Evolutionary conservation across 2,797 vertebrate genomes (phyloP), one percentile per base, ranked within the genome.

Genomic region (Characodon lateralis): DNA sequence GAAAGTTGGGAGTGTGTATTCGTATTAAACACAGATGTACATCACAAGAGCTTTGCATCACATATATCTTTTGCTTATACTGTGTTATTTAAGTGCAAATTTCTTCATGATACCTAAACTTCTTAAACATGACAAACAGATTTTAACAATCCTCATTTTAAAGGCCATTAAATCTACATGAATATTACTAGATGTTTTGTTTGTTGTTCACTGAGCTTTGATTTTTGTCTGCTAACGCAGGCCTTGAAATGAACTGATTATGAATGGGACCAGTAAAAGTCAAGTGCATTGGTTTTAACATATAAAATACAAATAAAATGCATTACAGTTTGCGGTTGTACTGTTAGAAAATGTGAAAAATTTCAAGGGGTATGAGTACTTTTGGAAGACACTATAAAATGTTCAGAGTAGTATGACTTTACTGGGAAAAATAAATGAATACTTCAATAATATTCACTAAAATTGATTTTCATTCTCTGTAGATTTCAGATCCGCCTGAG

Each of bases 391-490:
- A 22, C 16, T 65, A 39, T 9, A 61, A 31, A 65, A 65, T 65
- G 58, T 20, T 39, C 31, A 22, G 10, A 22, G 8, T 24, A 41
- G 8, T 10, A 26, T 12, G 20, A 66, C 18, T 39, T 66, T 65
- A 39, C 8, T 26, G 24, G 10, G 22, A 7, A 24, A 63, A 28
- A 28, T 63, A 63, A 1, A 31, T 14, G 3, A 7, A 9, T 24
- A 41, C 39, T 16, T 63, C 46, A 20, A 22, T 26, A 16, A 41
- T n/a, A 4, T 58, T 75, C 59, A 16, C 39, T 46, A 39, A 75
- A 59, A 2, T 16, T 74, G 39, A 50, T 59, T 72, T 9, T 72
- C 13, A 61, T 74, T 76, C 7, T 77, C 2, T 79, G 73, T 77
- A 50, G 16, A 48, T 58, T 43, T 48, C 66, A n/a, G 24, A 69